Evolutionary conservation across 2,797 vertebrate species (phyloP).

Genomic region (Oophaga sylvatica): DNA sequence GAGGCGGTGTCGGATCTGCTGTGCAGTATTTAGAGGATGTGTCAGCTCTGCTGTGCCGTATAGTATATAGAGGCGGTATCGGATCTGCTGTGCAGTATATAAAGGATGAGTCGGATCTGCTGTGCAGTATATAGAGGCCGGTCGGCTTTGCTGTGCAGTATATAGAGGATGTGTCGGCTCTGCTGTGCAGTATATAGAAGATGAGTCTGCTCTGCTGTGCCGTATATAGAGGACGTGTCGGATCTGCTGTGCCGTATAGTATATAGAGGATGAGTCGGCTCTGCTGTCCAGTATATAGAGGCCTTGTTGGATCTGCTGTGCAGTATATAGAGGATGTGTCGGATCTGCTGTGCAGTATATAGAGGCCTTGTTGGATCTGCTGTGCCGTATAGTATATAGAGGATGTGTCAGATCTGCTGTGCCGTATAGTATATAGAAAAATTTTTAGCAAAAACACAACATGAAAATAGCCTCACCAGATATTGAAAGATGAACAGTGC

Average conservation of each 20-base stretch:
- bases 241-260: too few relatives aligned
- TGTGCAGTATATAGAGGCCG: neutral
- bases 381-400: conserved; percentile 6
- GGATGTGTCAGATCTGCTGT: neutral
- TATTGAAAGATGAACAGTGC: too few relatives aligned
- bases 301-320: neutral
- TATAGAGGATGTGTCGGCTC: too few relatives aligned
- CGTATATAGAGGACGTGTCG: too few relatives aligned
- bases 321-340: neutral
- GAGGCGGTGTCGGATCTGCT: too few relatives aligned
- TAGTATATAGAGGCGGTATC: conserved; percentile 1
- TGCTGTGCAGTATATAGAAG: too few relatives aligned
- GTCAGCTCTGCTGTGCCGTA: neutral
- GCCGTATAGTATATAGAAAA: neutral
- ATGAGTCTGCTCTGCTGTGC: too few relatives aligned
- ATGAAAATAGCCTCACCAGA: too few relatives aligned
- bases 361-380: neutral
- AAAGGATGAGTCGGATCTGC: neutral
- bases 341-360: neutral
- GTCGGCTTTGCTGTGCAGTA: neutral
- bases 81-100: neutral
- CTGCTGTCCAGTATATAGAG: neutral
- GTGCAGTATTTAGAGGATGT: too few relatives aligned
- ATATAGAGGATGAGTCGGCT: too few relatives aligned
- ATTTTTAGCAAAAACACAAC: too few relatives aligned